Evolutionary conservation across 2,888 invertebrate genomes (phyloP), one percentile per base, ranked within the genome.

Genomic region (Aphodius sticticus): DNA sequence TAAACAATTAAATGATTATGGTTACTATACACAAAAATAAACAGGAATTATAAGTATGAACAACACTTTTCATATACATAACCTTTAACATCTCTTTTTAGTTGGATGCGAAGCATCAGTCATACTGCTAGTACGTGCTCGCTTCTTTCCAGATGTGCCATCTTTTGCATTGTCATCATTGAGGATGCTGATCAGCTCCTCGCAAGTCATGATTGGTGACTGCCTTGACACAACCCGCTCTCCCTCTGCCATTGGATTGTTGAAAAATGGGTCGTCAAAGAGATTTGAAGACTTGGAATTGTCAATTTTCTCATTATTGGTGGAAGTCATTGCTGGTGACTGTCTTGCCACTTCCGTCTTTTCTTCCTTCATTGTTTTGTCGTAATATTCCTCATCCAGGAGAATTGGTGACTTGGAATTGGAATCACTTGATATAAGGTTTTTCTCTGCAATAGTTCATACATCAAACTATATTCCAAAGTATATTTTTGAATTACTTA

Each of bases 161-260:
- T 36, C 70, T 74, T 75, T 38, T 9, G 4, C 1, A 35, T n/a
- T 14, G 2, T 37, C 16, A 0, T 36, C 72, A 15, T 77, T 74
- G n/a, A 80, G 70, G n/a, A 80, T 77, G n/a, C 75, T 80, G 6
- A 78, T 14, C 69, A 78, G 38, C n/a, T 80, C 80, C 74, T 80
- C 75, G 35, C 74, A 69, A 14, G 74, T 80, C 75, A 78, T 53
- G 7, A 53, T 53, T 53, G 53, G 53, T 12, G 53, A 53, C 12
- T 53, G 53, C 12, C 53, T 53, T 53, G 53, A 7, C 53, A 7
- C 53, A 2, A 12, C 53, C 12, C 1, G 1, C 12, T 53, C 4
- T 53, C 9, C 12, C 12, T 53, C 6, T 26, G 26, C 1, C 26
- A 26, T 26, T 26, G 1, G 26, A 26, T 26, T 3, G 1, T 26